Evolutionary conservation across 2,797 vertebrate genomes (phyloP).

Genomic region (Galago senegalensis): DNA sequence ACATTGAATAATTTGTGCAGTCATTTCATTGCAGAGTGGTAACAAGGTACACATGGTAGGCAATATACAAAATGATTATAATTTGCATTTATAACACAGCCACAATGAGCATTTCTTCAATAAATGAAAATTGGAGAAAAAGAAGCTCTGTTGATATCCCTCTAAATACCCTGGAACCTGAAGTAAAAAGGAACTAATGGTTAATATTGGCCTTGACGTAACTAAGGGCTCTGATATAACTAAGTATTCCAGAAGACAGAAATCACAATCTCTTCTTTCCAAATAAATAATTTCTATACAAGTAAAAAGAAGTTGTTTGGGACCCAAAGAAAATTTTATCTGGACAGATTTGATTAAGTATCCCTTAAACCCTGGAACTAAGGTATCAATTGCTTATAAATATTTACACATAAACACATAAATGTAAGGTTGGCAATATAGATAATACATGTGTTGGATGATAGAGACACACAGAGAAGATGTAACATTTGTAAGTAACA

Average conservation of each 20-base stretch:
- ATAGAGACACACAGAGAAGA: neutral
- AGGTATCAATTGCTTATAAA: conserved; percentile 8
- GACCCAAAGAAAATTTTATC: neutral
- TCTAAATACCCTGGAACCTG: neutral
- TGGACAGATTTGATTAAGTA: neutral
- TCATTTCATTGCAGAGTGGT: neutral
- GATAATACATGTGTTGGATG: neutral
- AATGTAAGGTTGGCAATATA: neutral
- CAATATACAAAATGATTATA: neutral
- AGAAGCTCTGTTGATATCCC: neutral
- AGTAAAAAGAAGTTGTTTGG: neutral
- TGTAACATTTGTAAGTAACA: neutral
- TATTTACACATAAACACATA: conserved; percentile 18
- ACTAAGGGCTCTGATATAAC: neutral
- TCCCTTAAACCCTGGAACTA: neutral
- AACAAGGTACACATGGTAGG: neutral
- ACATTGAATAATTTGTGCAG: conserved; percentile 28
- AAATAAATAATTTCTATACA: conserved; percentile 19
- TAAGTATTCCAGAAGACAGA: neutral
- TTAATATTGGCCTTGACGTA: neutral
- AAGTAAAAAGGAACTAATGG: neutral
- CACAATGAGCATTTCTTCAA: neutral
- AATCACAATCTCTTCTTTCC: neutral
- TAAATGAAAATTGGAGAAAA: conserved; percentile 28
- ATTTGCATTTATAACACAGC: conserved; percentile 4